Evolutionary conservation across 2,113 vertebrate genomes (phyloP).

Genomic region (Leptobrachium ailaonicum): DNA sequence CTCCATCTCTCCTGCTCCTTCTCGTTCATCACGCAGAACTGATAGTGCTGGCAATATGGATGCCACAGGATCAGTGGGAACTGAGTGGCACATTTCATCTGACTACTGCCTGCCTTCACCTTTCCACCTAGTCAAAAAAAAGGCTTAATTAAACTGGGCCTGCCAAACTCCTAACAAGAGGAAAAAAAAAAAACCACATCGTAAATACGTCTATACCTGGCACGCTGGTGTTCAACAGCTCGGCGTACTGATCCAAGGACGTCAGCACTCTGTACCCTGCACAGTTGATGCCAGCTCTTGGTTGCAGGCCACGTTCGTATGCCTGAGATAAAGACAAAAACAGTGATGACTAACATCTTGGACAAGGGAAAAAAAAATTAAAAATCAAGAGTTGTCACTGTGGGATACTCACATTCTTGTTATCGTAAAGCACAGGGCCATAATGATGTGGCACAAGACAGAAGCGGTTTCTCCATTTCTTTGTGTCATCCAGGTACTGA

Average conservation of each 20-base stretch:
- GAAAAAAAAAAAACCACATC: background rate
- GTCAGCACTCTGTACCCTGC: constrained; percentile 89
- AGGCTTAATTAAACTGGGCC: background rate
- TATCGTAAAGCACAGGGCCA: constrained; percentile 78
- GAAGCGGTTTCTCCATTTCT: constrained; percentile 91
- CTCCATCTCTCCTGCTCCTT: constrained; percentile 91
- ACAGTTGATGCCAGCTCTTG: constrained; percentile 80
- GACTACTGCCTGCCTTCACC: constrained; percentile 68
- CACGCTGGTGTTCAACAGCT: constrained; percentile 80
- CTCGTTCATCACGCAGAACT: constrained; percentile 89
- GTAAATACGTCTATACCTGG: constrained; percentile 73
- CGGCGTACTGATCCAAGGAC: constrained; percentile 85
- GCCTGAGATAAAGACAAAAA: constrained; percentile 64
- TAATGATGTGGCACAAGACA: constrained; percentile 86
- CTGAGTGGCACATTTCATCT: constrained; percentile 80
- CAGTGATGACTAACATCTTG: background rate
- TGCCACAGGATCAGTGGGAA: constrained; percentile 93
- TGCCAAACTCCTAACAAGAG: background rate
- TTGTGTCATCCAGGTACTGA: constrained; percentile 90
- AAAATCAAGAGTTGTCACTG: background rate
- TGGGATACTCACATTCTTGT: constrained; percentile 76
- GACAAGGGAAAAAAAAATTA: background rate
- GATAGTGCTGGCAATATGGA: constrained; percentile 84
- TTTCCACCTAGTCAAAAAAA: constrained; percentile 65
- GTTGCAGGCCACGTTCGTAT: constrained; percentile 76